Base-by-base conservation (phyloP, 1,140 invertebrate species). In the Drosophila azteca region DNA sequence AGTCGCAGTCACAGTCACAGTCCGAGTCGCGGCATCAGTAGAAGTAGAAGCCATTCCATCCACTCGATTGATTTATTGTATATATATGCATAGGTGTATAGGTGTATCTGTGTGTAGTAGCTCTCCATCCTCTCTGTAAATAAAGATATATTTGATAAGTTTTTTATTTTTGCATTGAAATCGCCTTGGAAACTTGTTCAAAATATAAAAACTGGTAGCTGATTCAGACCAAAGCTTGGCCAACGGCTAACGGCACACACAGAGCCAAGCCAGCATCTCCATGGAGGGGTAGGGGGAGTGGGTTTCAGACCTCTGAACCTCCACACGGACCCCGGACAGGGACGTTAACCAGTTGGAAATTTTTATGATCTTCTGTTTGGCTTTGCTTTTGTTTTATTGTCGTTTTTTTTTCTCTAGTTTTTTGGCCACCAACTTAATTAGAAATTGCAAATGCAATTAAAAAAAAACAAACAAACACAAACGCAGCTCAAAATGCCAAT, bases 371-470 rank as follows among this genome's bases (percentile, higher is more conserved):
- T 64, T 43, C 24, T 79, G 48, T 50, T 70, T 53, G 43, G 20
- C 26, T 57, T 58, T 41, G n/a, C 17, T 2, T 41, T 51, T 60
- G 41, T 54, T 55, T 50, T 51, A n/a, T n/a, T n/a, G n/a, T n/a
- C n/a, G n/a, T n/a, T n/a, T n/a, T n/a, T n/a, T n/a, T n/a, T n/a
- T n/a, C n/a, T n/a, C n/a, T n/a, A n/a, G 20, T 55, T 82, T 74
- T 74, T 74, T 78, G 79, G 60, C 39, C 50, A 66, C 39, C 67
- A 43, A 65, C 74, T 87, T 87, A 85, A 85, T 85, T 87, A 87
- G 82, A 87, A 87, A 87, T 87, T 88, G 82, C 83, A 79, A 87
- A 87, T 75, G 83, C 66, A 82, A 85, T 85, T 87, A 87, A 87
- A 73, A 71, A 73, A 64, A 72, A 20, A 44, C 67, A 69, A 39